These are phyloP conservation scores for Mellivora capensis DNA, from an alignment of 2,113 vertebrate genomes.

Conservation along the genomic window DNA sequence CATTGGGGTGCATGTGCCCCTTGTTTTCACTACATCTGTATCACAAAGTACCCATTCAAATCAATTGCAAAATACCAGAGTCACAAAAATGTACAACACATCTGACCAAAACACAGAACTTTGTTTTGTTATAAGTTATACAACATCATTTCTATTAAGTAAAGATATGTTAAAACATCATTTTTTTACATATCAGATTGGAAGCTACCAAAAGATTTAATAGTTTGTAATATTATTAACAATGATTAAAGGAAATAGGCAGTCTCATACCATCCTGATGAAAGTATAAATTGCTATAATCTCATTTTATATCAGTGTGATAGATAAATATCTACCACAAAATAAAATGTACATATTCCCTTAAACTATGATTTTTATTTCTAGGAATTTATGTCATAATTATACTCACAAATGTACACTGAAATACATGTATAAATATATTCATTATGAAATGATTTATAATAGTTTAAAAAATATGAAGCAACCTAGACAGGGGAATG, in stretches of 20 bases:
- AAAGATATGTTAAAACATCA: constrained; percentile 18
- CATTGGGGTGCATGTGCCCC: too few relatives aligned
- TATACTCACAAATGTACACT: constrained; percentile 3
- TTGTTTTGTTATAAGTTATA: not conserved
- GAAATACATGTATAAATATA: constrained; percentile 15
- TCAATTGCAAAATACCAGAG: not conserved
- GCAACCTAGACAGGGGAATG: not conserved
- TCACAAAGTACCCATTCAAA: not conserved
- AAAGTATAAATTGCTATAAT: not conserved
- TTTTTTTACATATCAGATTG: constrained; percentile 27
- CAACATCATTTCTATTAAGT: not conserved
- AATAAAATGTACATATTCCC: not conserved
- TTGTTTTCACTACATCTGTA: too few relatives aligned
- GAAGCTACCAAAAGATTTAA: constrained; percentile 32
- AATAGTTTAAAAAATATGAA: constrained; percentile 25
- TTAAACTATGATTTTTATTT: constrained; percentile 1
- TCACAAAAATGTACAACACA: not conserved
- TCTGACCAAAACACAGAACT: not conserved
- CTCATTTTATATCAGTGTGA: not conserved
- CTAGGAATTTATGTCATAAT: not conserved
- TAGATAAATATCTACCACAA: constrained; percentile 34
- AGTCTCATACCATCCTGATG: not conserved
- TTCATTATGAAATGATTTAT: not conserved
- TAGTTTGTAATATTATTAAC: constrained; percentile 37
- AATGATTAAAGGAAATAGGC: not conserved